Conservation (phyloP, 2,113 vertebrate species). For the Corythornis madagascariensis region DNA sequence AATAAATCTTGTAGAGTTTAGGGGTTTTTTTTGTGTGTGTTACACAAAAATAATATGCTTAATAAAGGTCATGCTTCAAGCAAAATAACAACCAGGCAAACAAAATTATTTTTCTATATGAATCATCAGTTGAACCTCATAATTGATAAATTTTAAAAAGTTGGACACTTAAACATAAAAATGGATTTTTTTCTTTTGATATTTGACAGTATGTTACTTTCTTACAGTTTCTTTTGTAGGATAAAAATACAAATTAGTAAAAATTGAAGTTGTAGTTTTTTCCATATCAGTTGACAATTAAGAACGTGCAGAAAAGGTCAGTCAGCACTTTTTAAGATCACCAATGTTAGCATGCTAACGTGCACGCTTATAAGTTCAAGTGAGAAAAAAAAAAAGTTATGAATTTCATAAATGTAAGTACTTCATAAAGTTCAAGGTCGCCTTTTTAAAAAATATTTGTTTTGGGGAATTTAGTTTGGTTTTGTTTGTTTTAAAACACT, state of each 20-base stretch:
- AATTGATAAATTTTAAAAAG: neutral
- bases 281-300: neutral
- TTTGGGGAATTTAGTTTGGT: neutral
- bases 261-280: neutral
- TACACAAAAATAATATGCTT: neutral
- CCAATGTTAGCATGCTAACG: fast-evolving
- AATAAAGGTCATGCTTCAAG: conserved; percentile 19
- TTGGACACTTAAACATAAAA: neutral
- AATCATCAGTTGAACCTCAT: neutral
- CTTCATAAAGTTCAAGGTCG: neutral
- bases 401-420: neutral
- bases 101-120: neutral
- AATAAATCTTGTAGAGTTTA: conserved; percentile 42
- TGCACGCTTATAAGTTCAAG: neutral
- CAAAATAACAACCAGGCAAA: neutral
- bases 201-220: neutral
- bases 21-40: neutral
- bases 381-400: neutral
- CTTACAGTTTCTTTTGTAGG: neutral
- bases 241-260: neutral
- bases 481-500: neutral
- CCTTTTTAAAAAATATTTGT: neutral
- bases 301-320: neutral
- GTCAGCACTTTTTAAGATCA: neutral
- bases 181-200: neutral